These are phyloP conservation scores for Syngnathus typhle DNA, from an alignment of 2,113 vertebrate species.

Conservation along the genomic window DNA sequence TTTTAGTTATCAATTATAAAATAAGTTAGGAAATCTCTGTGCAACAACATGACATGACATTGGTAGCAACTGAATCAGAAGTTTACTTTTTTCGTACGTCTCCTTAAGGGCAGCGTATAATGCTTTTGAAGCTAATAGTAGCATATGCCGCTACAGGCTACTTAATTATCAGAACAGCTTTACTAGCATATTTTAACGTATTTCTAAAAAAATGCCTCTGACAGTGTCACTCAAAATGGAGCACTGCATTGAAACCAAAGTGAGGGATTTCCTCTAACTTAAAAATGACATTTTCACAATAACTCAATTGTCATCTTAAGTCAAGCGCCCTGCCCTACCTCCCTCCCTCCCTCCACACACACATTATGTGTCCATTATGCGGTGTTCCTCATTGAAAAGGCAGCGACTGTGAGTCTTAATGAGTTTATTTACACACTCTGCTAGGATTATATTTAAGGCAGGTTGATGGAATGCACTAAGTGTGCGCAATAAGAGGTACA, in stretches of 20 bases:
- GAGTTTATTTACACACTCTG: slow-evolving; percentile 32
- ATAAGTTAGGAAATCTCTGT: too few species aligned
- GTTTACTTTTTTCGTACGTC: too few species aligned
- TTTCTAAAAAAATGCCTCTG: too few species aligned
- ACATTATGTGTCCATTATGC: slow-evolving; percentile 13
- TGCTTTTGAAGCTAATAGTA: slow-evolving; percentile 39
- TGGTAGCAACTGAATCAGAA: too few species aligned
- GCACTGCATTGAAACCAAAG: too few species aligned
- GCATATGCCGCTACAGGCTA: slow-evolving; percentile 23
- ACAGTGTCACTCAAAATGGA: too few species aligned
- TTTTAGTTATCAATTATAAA: too few species aligned
- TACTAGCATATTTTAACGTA: too few species aligned
- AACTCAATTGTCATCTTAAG: slow-evolving; percentile 9
- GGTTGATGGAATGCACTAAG: slow-evolving; percentile 29
- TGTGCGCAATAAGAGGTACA: slow-evolving; percentile 28
- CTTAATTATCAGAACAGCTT: slow-evolving; percentile 17
- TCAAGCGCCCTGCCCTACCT: background rate
- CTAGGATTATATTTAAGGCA: slow-evolving; percentile 30
- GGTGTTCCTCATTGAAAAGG: slow-evolving; percentile 21
- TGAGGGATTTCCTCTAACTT: background rate
- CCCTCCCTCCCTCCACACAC: background rate
- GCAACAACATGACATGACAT: too few species aligned
- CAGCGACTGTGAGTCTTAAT: slow-evolving; percentile 30
- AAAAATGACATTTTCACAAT: background rate
- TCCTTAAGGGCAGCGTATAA: too few species aligned